Base-by-base conservation (phyloP, 2,888 invertebrate species). In the Callosobruchus maculatus region DNA sequence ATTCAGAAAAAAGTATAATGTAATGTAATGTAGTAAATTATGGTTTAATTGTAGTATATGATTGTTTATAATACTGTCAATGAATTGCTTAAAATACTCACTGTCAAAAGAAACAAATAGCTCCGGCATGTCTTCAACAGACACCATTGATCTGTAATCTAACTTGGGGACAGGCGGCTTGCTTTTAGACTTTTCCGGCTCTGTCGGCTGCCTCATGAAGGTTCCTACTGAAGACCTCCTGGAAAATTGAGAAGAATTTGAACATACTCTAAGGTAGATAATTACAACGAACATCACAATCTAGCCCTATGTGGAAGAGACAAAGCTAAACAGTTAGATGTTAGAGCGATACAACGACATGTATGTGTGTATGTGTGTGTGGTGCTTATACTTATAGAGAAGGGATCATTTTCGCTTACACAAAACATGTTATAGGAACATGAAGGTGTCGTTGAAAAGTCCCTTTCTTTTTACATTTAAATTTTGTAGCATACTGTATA, bases 51-150 rank as follows among this genome's bases (percentile, higher is more conserved):
- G n/a, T n/a, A n/a, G n/a, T n/a, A n/a, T n/a, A n/a, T n/a, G n/a
- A n/a, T n/a, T n/a, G n/a, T n/a, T n/a, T n/a, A n/a, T n/a, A n/a
- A n/a, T n/a, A n/a, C n/a, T 26, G 26, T 26, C 3, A 26, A 26
- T 26, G 26, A n/a, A n/a, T n/a, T n/a, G n/a, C n/a, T n/a, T n/a
- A 49, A 49, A 22, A 22, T 82, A 93, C 96, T 93, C 88, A 97
- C 96, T 96, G 87, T 97, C 97, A 85, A 98, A 95, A 71, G 97
- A 95, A 80, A 95, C 95, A 89, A 98, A 97, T 80, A 98, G 91
- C 88, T 97, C 97, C 3, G 97, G 97, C 92, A 96, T 96, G 86
- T 98, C 98, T 83, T 96, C 96, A 78, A 96, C 94, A 22, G 96
- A 96, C 77, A 96, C 96, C 95, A 96, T 95, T 85, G 95, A 96